These are phyloP conservation scores for Haliaeetus leucogaster DNA, from an alignment of 2,113 vertebrate species.

Conservation along the genomic window DNA sequence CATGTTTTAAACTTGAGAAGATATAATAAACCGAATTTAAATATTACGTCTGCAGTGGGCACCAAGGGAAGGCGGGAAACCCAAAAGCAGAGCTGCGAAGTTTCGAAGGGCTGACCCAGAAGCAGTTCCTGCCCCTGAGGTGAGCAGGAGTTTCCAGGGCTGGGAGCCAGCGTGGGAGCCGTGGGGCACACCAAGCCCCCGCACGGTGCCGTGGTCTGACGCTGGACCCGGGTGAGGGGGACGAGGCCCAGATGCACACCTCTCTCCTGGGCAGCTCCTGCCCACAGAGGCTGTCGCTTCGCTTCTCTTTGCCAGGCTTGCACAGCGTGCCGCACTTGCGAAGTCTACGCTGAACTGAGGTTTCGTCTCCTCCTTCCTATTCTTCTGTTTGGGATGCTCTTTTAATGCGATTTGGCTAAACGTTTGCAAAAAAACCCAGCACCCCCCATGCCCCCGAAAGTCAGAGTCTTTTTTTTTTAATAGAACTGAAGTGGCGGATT, in stretches of 20 bases:
- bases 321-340: background rate
- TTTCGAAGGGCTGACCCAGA: background rate
- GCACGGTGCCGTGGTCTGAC: rapidly evolving
- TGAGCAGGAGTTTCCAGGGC: background rate
- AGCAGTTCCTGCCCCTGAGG: background rate
- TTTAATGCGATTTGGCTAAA: background rate
- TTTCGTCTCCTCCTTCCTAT: background rate
- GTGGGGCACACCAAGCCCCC: background rate
- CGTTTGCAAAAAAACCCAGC: background rate
- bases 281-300: background rate
- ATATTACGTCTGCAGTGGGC: background rate
- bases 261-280: background rate
- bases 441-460: background rate
- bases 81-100: background rate
- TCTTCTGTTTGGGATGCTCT: background rate
- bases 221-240: rapidly evolving
- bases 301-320: background rate
- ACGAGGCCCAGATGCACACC: background rate
- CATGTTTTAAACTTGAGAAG: background rate
- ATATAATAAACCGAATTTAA: background rate
- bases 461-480: background rate
- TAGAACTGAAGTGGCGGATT: background rate
- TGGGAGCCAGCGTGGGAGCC: background rate
- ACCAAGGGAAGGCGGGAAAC: background rate
- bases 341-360: background rate